A percentile compares a stretch with the other conserved stretches of the same genome.
phyloP scores from a whole-genome alignment of 2,797 vertebrate species.

The Microchirus variegatus region DNA sequence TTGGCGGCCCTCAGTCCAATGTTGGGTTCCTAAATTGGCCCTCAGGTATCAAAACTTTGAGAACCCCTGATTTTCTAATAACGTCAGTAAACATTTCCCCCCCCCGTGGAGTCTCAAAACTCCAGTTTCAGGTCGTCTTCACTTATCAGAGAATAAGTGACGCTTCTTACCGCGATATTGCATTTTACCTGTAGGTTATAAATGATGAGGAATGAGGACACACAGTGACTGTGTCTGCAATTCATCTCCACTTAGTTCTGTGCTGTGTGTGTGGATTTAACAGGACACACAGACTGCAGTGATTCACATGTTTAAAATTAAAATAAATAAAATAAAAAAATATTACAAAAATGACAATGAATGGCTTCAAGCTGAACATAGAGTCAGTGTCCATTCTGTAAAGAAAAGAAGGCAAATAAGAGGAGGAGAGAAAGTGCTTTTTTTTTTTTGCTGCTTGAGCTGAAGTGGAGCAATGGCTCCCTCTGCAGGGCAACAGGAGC shows the following conservation, averaged over 20 bases:
- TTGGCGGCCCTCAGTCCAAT: too few species aligned
- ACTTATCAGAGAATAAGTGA: too few species aligned
- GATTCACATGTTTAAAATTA: slow-evolving; percentile 31
- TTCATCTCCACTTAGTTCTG: slow-evolving; percentile 53
- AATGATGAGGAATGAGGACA: too few species aligned
- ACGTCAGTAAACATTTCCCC: too few species aligned
- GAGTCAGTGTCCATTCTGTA: slow-evolving; percentile 17
- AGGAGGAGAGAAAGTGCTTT: neutral
- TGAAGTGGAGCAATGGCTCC: slow-evolving; percentile 68
- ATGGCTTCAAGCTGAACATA: slow-evolving; percentile 17
- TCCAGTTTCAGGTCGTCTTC: too few species aligned
- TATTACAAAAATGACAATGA: slow-evolving; percentile 23
- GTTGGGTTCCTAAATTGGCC: too few species aligned
- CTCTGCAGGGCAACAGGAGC: slow-evolving; percentile 58
- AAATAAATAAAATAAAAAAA: too few species aligned
- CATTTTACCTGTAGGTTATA: too few species aligned
- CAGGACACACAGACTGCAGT: slow-evolving; percentile 21
- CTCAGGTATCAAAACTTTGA: too few species aligned
- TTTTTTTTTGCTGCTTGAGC: neutral
- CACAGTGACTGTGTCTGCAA: slow-evolving; percentile 51
- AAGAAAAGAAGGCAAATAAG: slow-evolving; percentile 8
- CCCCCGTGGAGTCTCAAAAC: too few species aligned
- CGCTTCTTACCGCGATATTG: too few species aligned
- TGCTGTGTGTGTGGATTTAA: slow-evolving; percentile 34
- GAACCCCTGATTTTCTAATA: too few species aligned